Evolutionary conservation across 2,113 vertebrate species (phyloP).

Genomic region (Lepidothrix coronata): DNA sequence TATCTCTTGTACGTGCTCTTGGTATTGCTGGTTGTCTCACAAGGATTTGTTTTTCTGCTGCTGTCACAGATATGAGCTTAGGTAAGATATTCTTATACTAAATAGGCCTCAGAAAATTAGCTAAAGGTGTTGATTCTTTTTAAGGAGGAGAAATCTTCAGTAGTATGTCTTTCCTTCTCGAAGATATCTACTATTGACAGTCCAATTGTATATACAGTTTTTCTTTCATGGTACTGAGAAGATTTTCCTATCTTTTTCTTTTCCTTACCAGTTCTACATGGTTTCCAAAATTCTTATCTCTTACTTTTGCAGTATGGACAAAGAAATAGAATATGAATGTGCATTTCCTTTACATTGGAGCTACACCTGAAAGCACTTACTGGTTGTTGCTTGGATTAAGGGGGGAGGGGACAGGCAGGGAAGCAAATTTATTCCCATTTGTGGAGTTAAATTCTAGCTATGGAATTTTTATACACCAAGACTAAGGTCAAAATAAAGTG

Average conservation of each 20-base stretch:
- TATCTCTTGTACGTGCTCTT: accelerated
- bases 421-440: not conserved
- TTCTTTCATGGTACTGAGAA: not conserved
- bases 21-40: accelerated
- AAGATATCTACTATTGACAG: accelerated
- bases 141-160: not conserved
- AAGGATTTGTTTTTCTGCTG: not conserved
- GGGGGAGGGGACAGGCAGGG: accelerated
- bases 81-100: not conserved
- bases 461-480: not conserved
- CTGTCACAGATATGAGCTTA: not conserved
- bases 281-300: accelerated
- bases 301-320: not conserved
- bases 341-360: not conserved
- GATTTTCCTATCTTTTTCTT: accelerated
- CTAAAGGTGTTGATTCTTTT: not conserved
- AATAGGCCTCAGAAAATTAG: not conserved
- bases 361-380: not conserved
- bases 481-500: not conserved
- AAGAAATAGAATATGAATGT: not conserved
- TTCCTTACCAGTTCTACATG: not conserved
- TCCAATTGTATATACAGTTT: accelerated
- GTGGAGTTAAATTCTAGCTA: not conserved
- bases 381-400: not conserved
- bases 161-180: not conserved